phyloP scores from a whole-genome alignment of 2,797 vertebrate species.

The Neostethus bicornis region DNA sequence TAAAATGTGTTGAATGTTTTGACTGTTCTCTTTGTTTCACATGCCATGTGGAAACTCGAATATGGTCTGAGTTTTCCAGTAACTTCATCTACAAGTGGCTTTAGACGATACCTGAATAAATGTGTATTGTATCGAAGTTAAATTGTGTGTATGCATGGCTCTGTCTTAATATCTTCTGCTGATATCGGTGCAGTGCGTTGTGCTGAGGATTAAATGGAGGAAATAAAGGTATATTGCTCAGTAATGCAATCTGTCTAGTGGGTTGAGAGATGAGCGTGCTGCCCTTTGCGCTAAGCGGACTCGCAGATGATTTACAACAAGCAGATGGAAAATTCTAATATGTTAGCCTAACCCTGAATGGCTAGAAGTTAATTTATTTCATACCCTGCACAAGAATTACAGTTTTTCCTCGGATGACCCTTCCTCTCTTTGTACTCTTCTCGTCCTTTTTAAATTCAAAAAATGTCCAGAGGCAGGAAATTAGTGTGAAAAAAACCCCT shows the following conservation, averaged over 20 bases:
- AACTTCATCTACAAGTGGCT: conserved; percentile 1
- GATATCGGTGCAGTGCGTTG: conserved; percentile 31
- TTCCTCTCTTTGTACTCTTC: neutral
- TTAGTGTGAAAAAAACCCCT: conserved; percentile 23
- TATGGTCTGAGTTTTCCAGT: conserved; percentile 47
- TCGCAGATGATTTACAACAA: conserved; percentile 72
- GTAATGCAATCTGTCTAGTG: conserved; percentile 77
- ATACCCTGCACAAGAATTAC: conserved; percentile 70
- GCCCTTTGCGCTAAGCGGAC: conserved; percentile 73
- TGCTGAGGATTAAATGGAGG: conserved; percentile 72
- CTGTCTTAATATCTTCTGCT: conserved; percentile 50
- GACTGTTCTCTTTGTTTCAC: conserved; percentile 65
- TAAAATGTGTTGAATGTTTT: conserved; percentile 52
- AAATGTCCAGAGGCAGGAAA: conserved; percentile 7
- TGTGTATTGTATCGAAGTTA: conserved; percentile 32
- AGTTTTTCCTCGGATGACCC: conserved; percentile 41
- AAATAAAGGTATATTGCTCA: conserved; percentile 76
- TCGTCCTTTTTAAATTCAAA: conserved; percentile 15
- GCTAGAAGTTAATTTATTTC: conserved; percentile 78
- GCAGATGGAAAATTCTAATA: conserved; percentile 78
- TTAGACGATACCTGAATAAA: conserved; percentile 6
- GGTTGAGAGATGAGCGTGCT: conserved; percentile 76
- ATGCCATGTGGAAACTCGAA: conserved; percentile 58
- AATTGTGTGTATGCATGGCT: conserved; percentile 45
- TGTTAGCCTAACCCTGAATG: conserved; percentile 79